A percentile compares a stretch with the other conserved stretches of the same genome.
Conservation (phyloP, 2,113 vertebrate species). For the Toxostoma redivivum region DNA sequence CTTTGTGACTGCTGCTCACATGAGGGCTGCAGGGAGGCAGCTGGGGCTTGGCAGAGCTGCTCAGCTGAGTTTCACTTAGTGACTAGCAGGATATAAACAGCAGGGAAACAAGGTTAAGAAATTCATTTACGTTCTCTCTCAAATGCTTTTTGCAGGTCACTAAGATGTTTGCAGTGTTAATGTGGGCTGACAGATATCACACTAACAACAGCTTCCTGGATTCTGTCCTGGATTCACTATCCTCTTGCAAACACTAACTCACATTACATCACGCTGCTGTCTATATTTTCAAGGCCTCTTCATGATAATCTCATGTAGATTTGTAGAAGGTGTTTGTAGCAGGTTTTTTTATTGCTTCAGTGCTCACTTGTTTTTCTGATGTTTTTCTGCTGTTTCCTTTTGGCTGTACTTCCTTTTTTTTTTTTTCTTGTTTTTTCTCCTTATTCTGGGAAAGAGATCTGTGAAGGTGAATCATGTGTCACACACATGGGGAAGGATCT, state of each 20-base stretch:
- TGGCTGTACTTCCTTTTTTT: neutral
- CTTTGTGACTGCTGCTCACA: neutral
- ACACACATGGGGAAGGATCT: neutral
- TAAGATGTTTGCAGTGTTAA: neutral
- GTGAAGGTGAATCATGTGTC: constrained; percentile 33
- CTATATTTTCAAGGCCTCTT: neutral
- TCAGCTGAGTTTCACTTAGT: neutral
- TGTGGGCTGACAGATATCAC: neutral
- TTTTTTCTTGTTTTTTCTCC: neutral
- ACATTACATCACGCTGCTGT: neutral
- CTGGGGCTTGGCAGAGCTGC: neutral
- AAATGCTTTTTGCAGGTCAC: constrained; percentile 19
- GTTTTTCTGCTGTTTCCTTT: neutral
- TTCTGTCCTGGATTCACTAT: neutral
- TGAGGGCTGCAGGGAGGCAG: neutral
- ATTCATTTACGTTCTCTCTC: neutral
- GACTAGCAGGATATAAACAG: neutral
- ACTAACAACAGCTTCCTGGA: neutral
- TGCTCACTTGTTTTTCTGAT: neutral
- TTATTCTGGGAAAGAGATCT: constrained; percentile 15
- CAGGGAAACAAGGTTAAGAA: neutral
- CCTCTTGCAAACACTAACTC: neutral
- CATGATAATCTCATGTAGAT: neutral
- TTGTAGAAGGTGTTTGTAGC: neutral
- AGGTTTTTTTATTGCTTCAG: fast-evolving